Evolutionary conservation across 2,888 invertebrate genomes (phyloP).

Genomic region (Mycalesis mineus): DNA sequence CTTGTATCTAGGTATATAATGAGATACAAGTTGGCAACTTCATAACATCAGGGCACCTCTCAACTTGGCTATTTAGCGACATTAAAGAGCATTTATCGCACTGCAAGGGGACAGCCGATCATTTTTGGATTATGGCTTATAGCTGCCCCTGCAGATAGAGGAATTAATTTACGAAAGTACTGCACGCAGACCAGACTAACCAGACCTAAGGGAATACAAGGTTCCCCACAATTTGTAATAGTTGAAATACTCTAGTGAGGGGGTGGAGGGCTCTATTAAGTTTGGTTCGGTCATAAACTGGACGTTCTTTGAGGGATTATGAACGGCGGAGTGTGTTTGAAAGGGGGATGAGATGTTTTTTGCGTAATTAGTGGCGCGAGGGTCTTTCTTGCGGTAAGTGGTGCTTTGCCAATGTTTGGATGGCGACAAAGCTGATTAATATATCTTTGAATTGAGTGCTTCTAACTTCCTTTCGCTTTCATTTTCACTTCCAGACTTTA

Average conservation of each 20-base stretch:
- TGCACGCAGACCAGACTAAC: conserved; percentile 42
- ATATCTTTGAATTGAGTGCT: conserved; percentile 14
- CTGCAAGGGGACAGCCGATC: conserved; percentile 62
- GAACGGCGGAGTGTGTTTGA: conserved; percentile 49
- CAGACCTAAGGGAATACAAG: conserved; percentile 44
- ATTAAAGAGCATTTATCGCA: conserved; percentile 71
- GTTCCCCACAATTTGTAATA: conserved; percentile 14
- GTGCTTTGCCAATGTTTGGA: conserved; percentile 34
- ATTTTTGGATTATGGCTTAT: conserved; percentile 76
- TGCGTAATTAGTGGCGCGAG: conserved; percentile 68
- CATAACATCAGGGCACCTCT: conserved; percentile 16
- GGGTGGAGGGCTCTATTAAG: conserved; percentile 34
- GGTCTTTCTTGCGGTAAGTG: conserved; percentile 51
- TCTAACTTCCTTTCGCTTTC: background rate
- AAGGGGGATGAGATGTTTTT: conserved; percentile 62
- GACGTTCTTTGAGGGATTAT: conserved; percentile 75
- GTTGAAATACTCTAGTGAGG: conserved; percentile 17
- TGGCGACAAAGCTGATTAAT: conserved; percentile 33
- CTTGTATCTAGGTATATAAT: background rate
- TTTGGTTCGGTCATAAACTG: conserved; percentile 53
- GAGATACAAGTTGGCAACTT: conserved; percentile 7
- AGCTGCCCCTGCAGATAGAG: conserved; percentile 64
- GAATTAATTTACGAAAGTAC: conserved; percentile 70
- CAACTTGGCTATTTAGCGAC: conserved; percentile 51
- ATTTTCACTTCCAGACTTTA: background rate